Base-by-base conservation (phyloP, 1,140 invertebrate species). In the Bombus confusus region DNA sequence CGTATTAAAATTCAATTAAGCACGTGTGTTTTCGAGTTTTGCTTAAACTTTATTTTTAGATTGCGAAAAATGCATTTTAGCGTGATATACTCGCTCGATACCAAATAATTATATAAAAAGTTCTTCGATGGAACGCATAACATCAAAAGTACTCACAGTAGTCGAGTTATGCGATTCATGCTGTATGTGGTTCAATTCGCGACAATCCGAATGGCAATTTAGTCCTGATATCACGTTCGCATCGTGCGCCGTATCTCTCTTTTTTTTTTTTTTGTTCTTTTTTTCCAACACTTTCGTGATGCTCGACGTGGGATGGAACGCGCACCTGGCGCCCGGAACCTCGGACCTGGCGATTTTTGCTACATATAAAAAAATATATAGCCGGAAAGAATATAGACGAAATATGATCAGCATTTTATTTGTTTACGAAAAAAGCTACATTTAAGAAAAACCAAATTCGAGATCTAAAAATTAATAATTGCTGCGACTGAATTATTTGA, bases 121-220 rank as follows among this genome's bases (percentile, higher is more conserved):
- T 62, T 62, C 28, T 62, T 13, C 9, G 0, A 3, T 62, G 13
- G 28, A 62, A 68, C 31, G 34, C 18, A 25, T 18, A 31, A 3
- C 31, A 66, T 68, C 66, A 31, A 68, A 68, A 68, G 34, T 68
- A 68, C 22, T 37, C 13, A 15, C 15, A 18, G n/a, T 31, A 31
- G 66, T 37, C 66, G 15, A 22, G 66, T 37, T 66, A 66, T 31
- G 64, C 31, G 64, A 66, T 66, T 66, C 15, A 66, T 31, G 13
- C 18, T 68, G 66, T 25, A 37, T 68, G 66, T 10, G 31, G 31
- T 31, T 18, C 66, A 31, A 68, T 68, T 34, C 34, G 66, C 34
- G 34, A 68, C 66, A 68, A 68, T 68, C 31, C 66, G 66, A 68
- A 68, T 68, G 37, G 31, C 66, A 68, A 68, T 37, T 68, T 68